Conservation (phyloP, 2,113 vertebrate genomes). For the Glareola pratincola region DNA sequence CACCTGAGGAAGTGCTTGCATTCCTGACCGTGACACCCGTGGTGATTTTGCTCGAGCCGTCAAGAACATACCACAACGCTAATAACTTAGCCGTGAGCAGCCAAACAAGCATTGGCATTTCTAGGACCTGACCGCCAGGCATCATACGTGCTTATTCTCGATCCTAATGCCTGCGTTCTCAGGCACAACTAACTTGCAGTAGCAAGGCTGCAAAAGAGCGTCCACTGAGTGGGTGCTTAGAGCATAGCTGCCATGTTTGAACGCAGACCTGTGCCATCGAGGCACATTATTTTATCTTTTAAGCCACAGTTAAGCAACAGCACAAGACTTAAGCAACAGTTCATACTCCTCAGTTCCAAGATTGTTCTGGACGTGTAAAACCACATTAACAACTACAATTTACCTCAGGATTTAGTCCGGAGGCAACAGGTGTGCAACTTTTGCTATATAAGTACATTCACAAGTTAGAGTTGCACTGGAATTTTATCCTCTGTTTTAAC, state of each 20-base stretch:
- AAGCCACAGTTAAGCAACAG: neutral
- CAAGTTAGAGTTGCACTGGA: neutral
- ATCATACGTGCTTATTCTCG: neutral
- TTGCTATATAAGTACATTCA: neutral
- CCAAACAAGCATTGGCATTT: neutral
- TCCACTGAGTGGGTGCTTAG: neutral
- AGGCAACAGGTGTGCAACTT: neutral
- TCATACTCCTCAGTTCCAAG: neutral
- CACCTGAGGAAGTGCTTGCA: neutral
- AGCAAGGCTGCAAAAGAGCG: neutral
- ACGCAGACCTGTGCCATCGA: neutral
- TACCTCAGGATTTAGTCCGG: neutral
- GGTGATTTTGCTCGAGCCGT: neutral
- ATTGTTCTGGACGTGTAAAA: neutral
- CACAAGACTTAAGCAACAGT: neutral
- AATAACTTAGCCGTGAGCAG: neutral
- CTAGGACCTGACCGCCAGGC: neutral
- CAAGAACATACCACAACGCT: neutral
- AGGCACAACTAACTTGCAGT: neutral
- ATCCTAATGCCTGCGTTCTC: accelerated
- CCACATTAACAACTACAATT: neutral
- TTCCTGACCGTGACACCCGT: neutral
- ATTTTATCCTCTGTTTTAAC: neutral
- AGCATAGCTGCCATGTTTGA: accelerated
- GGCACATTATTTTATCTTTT: neutral